Conservation (phyloP, 2,797 vertebrate genomes). For the Aeoliscus strigatus region DNA sequence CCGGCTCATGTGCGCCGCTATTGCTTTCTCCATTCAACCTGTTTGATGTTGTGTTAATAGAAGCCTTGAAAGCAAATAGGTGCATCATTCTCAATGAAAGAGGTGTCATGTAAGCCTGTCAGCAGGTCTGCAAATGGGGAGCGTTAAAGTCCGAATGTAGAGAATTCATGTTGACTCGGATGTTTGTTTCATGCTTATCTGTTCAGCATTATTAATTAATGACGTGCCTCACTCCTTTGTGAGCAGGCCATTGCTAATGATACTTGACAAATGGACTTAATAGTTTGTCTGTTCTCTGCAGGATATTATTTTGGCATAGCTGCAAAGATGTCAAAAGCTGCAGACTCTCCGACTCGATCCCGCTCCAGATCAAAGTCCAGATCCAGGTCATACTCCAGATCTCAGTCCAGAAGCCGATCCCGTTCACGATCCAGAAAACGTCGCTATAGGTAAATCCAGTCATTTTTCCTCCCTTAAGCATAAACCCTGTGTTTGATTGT, state of each 20-base stretch:
- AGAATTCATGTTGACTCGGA: neutral
- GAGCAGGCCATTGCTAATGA: neutral
- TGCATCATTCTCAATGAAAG: slow-evolving; percentile 7
- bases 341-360: slow-evolving; percentile 87
- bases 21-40: slow-evolving; percentile 2
- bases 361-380: slow-evolving; percentile 85
- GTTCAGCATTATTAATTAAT: neutral
- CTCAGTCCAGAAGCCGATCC: slow-evolving; percentile 88
- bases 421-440: slow-evolving; percentile 92
- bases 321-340: slow-evolving; percentile 89
- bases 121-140: slow-evolving; percentile 6
- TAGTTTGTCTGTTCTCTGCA: slow-evolving; percentile 1
- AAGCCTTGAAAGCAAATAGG: slow-evolving; percentile 2
- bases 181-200: neutral
- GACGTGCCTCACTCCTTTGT: neutral
- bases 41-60: slow-evolving; percentile 2
- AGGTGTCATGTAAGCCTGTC: slow-evolving; percentile 23
- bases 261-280: too few relatives aligned
- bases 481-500: neutral
- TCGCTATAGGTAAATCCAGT: slow-evolving; percentile 83
- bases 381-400: slow-evolving; percentile 91
- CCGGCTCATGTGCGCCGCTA: slow-evolving; percentile 11
- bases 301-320: slow-evolving; percentile 16
- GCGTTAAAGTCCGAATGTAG: neutral
- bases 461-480: neutral